phyloP scores from a whole-genome alignment of 2,888 invertebrate genomes.

The Mythimna vitellina region DNA sequence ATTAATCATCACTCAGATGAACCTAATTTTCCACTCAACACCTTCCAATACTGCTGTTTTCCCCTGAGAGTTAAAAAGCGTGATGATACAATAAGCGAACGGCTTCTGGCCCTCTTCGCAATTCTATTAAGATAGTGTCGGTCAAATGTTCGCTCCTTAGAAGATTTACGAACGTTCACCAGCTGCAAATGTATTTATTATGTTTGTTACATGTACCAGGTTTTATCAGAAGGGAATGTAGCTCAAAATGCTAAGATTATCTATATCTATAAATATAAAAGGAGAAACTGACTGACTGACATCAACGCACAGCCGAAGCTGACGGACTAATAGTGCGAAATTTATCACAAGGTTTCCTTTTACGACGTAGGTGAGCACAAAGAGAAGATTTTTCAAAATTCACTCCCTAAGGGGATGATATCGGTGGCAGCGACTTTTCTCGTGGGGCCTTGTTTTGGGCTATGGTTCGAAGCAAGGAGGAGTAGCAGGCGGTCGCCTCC shows the following conservation, averaged over 20 bases:
- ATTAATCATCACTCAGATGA: background rate
- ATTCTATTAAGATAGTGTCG: slow-evolving; percentile 62
- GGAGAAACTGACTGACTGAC: no score
- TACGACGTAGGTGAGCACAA: no score
- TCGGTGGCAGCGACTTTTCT: no score
- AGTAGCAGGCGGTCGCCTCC: no score
- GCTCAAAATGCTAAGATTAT: background rate
- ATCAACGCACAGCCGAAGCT: no score
- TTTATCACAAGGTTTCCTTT: no score
- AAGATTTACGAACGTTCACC: slow-evolving; percentile 50
- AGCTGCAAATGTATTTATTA: slow-evolving; percentile 36
- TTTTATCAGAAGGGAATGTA: background rate
- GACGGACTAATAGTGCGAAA: no score
- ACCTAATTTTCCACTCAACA: background rate
- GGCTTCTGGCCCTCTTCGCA: slow-evolving; percentile 34
- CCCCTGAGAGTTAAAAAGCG: slow-evolving; percentile 33
- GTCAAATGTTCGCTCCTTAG: slow-evolving; percentile 41
- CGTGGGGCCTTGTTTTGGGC: no score
- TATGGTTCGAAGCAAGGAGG: no score
- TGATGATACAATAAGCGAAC: slow-evolving; percentile 19
- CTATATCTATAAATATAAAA: no score
- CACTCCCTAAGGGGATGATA: no score
- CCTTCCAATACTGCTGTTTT: background rate
- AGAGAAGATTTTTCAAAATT: no score
- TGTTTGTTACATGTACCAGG: slow-evolving; percentile 20